Conservation (phyloP, 2,888 invertebrate species). For the Portevinia maculata region DNA sequence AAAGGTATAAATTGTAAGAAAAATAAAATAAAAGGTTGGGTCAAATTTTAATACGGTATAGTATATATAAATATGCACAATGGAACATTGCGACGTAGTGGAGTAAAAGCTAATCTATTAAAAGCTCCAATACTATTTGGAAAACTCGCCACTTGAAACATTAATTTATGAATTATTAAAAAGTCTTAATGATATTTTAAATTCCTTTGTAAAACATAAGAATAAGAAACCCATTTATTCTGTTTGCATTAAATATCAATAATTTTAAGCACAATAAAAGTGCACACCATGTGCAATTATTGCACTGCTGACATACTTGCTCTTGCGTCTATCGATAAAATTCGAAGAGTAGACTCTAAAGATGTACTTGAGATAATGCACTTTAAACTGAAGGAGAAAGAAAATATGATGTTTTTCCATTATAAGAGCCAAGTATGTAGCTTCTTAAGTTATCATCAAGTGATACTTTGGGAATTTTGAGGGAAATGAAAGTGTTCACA, state of each 20-base stretch:
- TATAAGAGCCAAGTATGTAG: constrained; percentile 38
- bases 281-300: background rate
- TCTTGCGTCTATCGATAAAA: constrained; percentile 49
- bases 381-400: constrained; percentile 47
- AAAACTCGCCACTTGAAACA: constrained; percentile 10
- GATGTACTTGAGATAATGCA: constrained; percentile 69
- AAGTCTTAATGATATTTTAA: constrained; percentile 1
- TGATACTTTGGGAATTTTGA: constrained; percentile 26
- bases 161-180: constrained; percentile 18
- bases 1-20: constrained; percentile 22
- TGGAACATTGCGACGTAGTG: constrained; percentile 24
- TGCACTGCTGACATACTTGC: constrained; percentile 6
- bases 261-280: background rate
- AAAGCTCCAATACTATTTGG: constrained; percentile 33
- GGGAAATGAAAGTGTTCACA: constrained; percentile 32
- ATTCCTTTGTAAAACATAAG: background rate
- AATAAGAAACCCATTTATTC: background rate
- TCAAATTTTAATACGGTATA: constrained; percentile 29
- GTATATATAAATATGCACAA: constrained; percentile 20
- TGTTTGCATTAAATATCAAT: background rate
- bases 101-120: constrained; percentile 39
- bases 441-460: constrained; percentile 45
- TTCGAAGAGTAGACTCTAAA: constrained; percentile 37
- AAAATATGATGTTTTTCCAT: constrained; percentile 39
- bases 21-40: constrained; percentile 37